phyloP scores from a whole-genome alignment of 2,797 vertebrate species.

The Hippopotamyrus pictus region DNA sequence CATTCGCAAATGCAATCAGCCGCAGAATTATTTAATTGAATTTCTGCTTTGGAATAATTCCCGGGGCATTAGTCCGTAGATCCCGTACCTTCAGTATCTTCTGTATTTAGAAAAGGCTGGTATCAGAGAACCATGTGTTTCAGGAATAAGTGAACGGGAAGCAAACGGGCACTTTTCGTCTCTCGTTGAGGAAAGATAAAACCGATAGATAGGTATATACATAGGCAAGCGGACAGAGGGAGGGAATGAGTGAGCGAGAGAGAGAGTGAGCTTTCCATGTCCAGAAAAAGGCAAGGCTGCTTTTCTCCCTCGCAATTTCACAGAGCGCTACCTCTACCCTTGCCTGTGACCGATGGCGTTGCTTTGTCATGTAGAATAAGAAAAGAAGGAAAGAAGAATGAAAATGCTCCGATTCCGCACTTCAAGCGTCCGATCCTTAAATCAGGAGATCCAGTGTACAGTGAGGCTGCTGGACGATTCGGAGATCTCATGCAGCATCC shows the following conservation, averaged over 20 bases:
- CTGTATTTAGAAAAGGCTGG: not conserved
- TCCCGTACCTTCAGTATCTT: not conserved
- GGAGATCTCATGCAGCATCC: conserved; percentile 88
- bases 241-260: conserved; percentile 11
- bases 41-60: not conserved
- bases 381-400: conserved; percentile 59
- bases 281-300: conserved; percentile 16
- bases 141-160: not conserved
- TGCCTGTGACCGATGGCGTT: conserved; percentile 32
- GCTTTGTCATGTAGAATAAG: conserved; percentile 52
- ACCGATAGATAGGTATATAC: not conserved
- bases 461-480: conserved; percentile 89
- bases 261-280: conserved; percentile 8
- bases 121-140: not conserved
- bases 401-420: conserved; percentile 96
- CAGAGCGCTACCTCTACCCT: conserved; percentile 40
- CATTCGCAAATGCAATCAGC: not conserved
- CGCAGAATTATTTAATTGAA: not conserved
- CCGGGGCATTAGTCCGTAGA: not conserved
- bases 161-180: not conserved
- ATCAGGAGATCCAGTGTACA: conserved; percentile 85
- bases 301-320: conserved; percentile 35
- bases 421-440: conserved; percentile 86
- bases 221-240: conserved; percentile 7
- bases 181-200: not conserved